Base-by-base conservation (phyloP, 2,113 vertebrate genomes). In the Todiramphus saurophagus region DNA sequence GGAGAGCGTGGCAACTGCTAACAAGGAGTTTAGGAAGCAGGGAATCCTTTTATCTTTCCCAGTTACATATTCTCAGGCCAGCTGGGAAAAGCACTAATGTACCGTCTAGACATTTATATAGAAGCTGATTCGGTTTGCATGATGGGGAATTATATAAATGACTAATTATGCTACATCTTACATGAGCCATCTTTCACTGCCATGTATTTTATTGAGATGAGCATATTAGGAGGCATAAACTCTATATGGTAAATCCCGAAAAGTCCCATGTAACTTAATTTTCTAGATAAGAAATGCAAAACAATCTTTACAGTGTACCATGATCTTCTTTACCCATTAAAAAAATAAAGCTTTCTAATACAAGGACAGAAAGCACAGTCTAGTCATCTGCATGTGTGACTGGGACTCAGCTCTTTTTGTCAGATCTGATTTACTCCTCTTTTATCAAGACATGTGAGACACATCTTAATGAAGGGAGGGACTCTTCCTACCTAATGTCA, bases 91-190 rank as follows among this genome's bases (percentile, higher is more conserved):
- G 35, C 56, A 85, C 43, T 96, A 87, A 95, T 91, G 58, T 91
- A 44, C 81, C 87, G 90, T 92, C 77, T 95, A 93, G 93, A 92
- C 79, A 82, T 89, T 89, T 91, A 91, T 77, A 85, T 33, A 90
- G 87, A 88, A 93, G 58, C 41, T 87, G 62, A 94, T 86, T 88
- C 85, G 50, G 28, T 95, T 90, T 92, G 83, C 67, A 73, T 4
- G 3, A 73, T 17, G 43, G 48, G 41, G 55, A 75, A 58, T 81
- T 92, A 86, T 25, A 93, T 41, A 95, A 96, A 92, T 83, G 19
- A 83, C 75, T 91, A 94, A 96, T 85, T 89, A 77, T 17, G 33
- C 48, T 63, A 28, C 72, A 93, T 66, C 84, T 82, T 87, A 81
- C 69, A 85, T 23, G n/a, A 88, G 37, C 64, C 68, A 76, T 83